Evolutionary conservation across 2,888 invertebrate genomes (phyloP).

Genomic region (Eupithecia exiguata): DNA sequence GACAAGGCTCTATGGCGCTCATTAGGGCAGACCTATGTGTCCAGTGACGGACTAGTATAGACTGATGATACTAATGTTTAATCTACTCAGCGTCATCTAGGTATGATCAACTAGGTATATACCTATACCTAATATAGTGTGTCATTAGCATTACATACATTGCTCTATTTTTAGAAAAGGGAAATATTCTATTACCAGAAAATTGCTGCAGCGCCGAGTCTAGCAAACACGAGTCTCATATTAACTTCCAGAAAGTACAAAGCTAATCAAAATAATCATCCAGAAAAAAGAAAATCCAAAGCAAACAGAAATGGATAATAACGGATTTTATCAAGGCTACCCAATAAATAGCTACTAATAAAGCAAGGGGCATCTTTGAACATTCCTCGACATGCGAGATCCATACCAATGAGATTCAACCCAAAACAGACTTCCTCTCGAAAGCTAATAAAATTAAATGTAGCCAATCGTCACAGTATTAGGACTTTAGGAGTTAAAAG

Average conservation of each 20-base stretch:
- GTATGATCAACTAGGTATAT: not conserved
- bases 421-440: conserved; percentile 21
- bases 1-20: too few relatives aligned
- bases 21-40: too few relatives aligned
- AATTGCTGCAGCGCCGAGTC: not conserved
- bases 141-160: not conserved
- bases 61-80: too few relatives aligned
- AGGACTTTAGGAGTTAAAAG: conserved; percentile 57
- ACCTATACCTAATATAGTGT: not conserved
- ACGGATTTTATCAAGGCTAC: not conserved
- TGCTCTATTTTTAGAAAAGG: not conserved
- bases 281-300: not conserved
- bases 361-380: conserved; percentile 10
- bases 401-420: conserved; percentile 28
- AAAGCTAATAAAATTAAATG: conserved; percentile 61
- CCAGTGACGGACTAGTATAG: too few relatives aligned
- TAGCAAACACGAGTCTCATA: not conserved
- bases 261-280: not conserved
- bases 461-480: conserved; percentile 58
- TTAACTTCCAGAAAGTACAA: not conserved
- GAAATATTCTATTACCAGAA: not conserved
- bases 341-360: conserved; percentile 3
- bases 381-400: conserved; percentile 13
- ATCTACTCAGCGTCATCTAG: not conserved
- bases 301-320: not conserved